Base-by-base conservation (phyloP, 2,888 invertebrate species). In the Schizotus pectinicornis region DNA sequence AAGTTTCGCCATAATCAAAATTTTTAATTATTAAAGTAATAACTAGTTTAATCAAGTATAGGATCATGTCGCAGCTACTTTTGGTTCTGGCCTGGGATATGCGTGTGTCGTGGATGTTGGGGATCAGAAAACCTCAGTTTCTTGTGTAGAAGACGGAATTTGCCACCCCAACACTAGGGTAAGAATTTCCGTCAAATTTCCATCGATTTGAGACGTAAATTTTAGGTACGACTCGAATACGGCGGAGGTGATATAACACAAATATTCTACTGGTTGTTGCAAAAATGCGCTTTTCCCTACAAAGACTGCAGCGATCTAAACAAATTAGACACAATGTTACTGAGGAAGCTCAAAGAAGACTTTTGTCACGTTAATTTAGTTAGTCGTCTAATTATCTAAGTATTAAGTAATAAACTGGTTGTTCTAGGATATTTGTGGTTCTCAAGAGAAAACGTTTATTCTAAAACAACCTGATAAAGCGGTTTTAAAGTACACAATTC, bases 21-120 rank as follows among this genome's bases (percentile, higher is more conserved):
- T 69, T 69, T 65, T 41, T 39, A 36, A 3, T 22, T 22, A 22
- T 22, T 22, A 22, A 22, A 22, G 5, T 5, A 22, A 22, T n/a
- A 22, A 22, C 73, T 46, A 67, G 79, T 33, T 22, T 22, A 22
- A 22, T 3, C 22, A 3, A 3, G 22, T 3, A 22, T 76, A 90
- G 87, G 93, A 93, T 79, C 92, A 92, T 71, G 92, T 93, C 1
- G 91, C 92, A 41, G 90, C 92, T 6, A 91, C 92, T 7, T 93
- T 92, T 80, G 93, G 93, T 2, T 89, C 91, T 11, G 93, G 93
- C 7, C 79, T 92, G 9, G 88, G 89, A 43, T 92, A 90, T 72
- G 96, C 95, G 0, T 97, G 97, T 80, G 95, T 97, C 0, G 92
- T 98, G 0, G 96, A 97, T 77, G 89, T 97, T 48, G 97, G 97